Evolutionary conservation across 2,888 invertebrate species (phyloP).

Genomic region (Leptopilina syphax): DNA sequence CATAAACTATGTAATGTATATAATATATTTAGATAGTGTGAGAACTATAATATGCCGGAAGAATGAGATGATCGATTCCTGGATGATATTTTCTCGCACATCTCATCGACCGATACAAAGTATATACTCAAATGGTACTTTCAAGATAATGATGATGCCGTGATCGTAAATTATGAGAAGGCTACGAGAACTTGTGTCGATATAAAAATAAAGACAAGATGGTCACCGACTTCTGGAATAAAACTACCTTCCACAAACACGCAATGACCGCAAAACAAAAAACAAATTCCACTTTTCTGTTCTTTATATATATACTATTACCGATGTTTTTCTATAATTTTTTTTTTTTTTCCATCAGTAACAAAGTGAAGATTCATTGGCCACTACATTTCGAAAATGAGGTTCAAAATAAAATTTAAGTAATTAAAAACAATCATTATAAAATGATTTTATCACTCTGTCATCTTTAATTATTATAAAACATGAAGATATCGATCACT

Average conservation of each 20-base stretch:
- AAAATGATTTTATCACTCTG: no score
- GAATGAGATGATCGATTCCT: slow-evolving; percentile 13
- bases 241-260: not conserved
- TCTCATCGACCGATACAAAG: slow-evolving; percentile 51
- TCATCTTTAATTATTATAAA: no score
- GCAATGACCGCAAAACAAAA: not conserved
- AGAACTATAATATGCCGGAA: not conserved
- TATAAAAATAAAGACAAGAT: slow-evolving; percentile 45
- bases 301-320: no score
- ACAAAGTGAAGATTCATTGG: no score
- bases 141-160: slow-evolving; percentile 61
- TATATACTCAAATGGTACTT: slow-evolving; percentile 48
- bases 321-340: no score
- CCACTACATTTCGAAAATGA: no score
- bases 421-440: no score
- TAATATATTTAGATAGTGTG: not conserved
- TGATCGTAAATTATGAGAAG: slow-evolving; percentile 63
- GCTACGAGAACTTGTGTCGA: slow-evolving; percentile 52
- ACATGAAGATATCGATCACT: no score
- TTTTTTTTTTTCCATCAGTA: no score
- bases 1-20: no score
- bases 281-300: no score
- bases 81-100: slow-evolving; percentile 30
- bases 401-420: no score
- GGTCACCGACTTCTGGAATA: slow-evolving; percentile 40